Base-by-base conservation (phyloP, 2,888 invertebrate species). In the Lissocephala sabroskyi region DNA sequence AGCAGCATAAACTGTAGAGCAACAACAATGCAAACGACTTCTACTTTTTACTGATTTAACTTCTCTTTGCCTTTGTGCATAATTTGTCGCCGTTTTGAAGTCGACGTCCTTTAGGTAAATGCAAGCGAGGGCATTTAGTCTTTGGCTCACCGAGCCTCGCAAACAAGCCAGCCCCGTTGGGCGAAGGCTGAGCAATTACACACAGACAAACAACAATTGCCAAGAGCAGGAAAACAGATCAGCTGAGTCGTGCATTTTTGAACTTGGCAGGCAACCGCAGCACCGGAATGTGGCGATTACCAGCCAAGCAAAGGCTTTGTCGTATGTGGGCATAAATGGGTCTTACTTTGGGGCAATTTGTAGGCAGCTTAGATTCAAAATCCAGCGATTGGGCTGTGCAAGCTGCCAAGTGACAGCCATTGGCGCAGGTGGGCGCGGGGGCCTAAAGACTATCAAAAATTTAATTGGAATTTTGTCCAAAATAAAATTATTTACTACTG, bases 61-160 rank as follows among this genome's bases (percentile, higher is more conserved):
- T 55, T 65, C 56, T 49, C 45, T 65, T 37, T 45, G 29, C 37
- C 18, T 53, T 51, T 62, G 54, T 60, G 52, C 56, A 64, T 64
- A 56, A 56, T 58, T 62, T 59, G 43, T 33, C 26, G 44, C 16
- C 32, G 28, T 26, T 39, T 19, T 23, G 11, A 32, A 33, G n/a
- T n/a, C n/a, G n/a, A n/a, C n/a, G n/a, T n/a, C n/a, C n/a, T n/a
- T n/a, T n/a, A 26, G 35, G n/a, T 16, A 45, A 51, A 44, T 44
- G 50, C 37, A 44, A 41, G 41, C 36, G 13, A 71, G 65, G 78
- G 73, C 73, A 75, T 71, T 71, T 67, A 64, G 78, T 66, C 59
- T 59, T 71, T 75, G 67, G 62, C 78, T 71, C 64, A 59, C 66
- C n/a, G n/a, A n/a, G n/a, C n/a, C n/a, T n/a, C n/a, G n/a, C n/a